Base-by-base conservation (phyloP, 1,140 invertebrate species). In the Calliopsis andreniformis region DNA sequence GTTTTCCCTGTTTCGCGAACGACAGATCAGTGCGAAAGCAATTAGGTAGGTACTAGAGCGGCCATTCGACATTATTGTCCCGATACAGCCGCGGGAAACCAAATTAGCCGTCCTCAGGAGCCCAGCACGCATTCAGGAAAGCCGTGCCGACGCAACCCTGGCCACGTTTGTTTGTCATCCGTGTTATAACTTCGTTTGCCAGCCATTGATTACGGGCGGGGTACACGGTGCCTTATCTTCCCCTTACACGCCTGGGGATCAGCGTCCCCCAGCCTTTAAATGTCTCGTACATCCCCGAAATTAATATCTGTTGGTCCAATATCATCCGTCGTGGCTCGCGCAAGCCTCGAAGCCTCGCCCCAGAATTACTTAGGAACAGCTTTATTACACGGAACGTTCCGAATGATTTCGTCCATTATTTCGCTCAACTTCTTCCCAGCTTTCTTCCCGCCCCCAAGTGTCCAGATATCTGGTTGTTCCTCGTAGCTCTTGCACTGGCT, bases 261-360 rank as follows among this genome's bases (percentile, higher is more conserved):
- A 83, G 84, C 86, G 85, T 88, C 85, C 88, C 62, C 84, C 79
- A 79, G 86, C 66, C 84, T 88, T 87, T 85, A 88, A 89, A 91
- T 89, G 91, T 90, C 88, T 87, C 88, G 82, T 87, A 89, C 89
- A 87, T 89, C 87, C 88, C 83, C 78, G 79, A 90, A 92, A 92
- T 92, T 91, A 91, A 92, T 91, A 91, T 91, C 88, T 79, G 87
- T 87, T 89, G 84, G 89, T 84, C 87, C 87, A 90, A 90, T 90
- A 91, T 89, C 88, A 84, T 86, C 76, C 83, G 86, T 89, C 84
- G 85, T 77, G 2, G 35, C n/a, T 77, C 81, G 64, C 62, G 62
- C 58, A 43, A 75, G 35, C 20, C 61, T 23, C 45, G 5, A 30
- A 23, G 20, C 64, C 61, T n/a, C 45, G 69, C 69, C 79, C 84